Base-by-base conservation (phyloP, 1,140 invertebrate species). In the Drosophila leontia region DNA sequence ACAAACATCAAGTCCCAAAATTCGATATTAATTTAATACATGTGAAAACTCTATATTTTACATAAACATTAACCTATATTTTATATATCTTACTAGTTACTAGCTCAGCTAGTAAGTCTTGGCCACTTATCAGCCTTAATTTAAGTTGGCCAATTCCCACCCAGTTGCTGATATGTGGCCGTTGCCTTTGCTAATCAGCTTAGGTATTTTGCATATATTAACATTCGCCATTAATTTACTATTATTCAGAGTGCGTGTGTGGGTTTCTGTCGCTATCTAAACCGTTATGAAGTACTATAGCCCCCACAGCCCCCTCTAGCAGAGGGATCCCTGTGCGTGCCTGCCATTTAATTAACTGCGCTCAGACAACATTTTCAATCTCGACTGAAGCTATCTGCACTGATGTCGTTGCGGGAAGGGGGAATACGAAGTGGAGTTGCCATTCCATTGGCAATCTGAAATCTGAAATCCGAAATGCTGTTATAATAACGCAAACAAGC, bases 321-420 rank as follows among this genome's bases (percentile, higher is more conserved):
- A 23, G 53, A 56, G 17, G 8, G 35, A n/a, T 32, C 62, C 60
- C 39, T 69, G 82, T 78, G 75, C 75, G 75, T 85, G 78, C 69
- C 75, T 78, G 59, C 62, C 75, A 86, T 87, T 85, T 85, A 85
- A 85, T 85, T 86, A 85, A 86, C 78, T 78, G 68, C 53, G 61
- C 58, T 71, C 67, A 85, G 65, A 61, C 45, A 84, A 65, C 75
- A 79, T 75, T 83, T 60, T 63, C 80, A 68, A 75, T 75, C 69
- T 59, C 67, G 26, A 69, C 67, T 57, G 45, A 37, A 45, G 55
- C 39, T 34, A 23, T 50, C 23, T 37, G 44, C 45, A 26, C 13
- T 35, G 41, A 59, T 53, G 48, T 57, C 48, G 34, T 50, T 75
- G 41, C 35, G 35, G 53, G 13, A 3, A 26, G 44, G 63, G 61